Evolutionary conservation across 1,140 invertebrate species (phyloP), one percentile per base, ranked within the genome.

Genomic region (Oppia nitens): DNA sequence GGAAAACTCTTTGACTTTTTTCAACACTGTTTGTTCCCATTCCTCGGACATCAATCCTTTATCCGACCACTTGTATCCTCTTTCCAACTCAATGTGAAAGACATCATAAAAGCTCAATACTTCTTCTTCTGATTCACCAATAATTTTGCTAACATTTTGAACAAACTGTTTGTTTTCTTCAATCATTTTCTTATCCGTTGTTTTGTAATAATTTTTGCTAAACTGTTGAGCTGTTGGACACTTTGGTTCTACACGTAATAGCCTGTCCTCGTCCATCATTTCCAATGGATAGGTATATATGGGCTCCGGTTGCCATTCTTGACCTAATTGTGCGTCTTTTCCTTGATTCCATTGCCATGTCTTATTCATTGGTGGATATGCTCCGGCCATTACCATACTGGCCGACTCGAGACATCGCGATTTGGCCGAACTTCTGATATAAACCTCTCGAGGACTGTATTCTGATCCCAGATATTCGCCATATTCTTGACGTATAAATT

Each of bases 291-390:
- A 28, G 12, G 56, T 48, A 11, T 57, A 4, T n/a, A 57, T 52
- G 20, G 56, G 56, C 14, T 49, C 27, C 9, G 56, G 56, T 21
- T 4, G 45, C 56, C 56, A 57, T 24, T 9, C 48, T 12, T 11
- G 25, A 20, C 12, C n/a, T 3, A 57, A 23, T 21, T 52, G 20
- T 17, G 47, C 56, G 40, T 50, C 12, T 3, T 14, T 53, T 51
- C 49, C 49, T 17, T 56, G 21, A 50, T 57, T 54, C 62, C 62
- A 63, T 24, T 63, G 49, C 61, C 61, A 62, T 9, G 1, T 9
- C 54, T 45, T 11, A 9, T 1, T n/a, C 14, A n/a, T n/a, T 1
- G 62, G 59, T 40, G 14, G 14, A 26, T 48, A 17, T 1, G 48
- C n/a, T 49, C 26, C 56, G 23, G 56, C 26, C 1, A 47, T 2